Evolutionary conservation across 2,888 invertebrate species (phyloP).

Genomic region (Hirtodrosophila cameraria): DNA sequence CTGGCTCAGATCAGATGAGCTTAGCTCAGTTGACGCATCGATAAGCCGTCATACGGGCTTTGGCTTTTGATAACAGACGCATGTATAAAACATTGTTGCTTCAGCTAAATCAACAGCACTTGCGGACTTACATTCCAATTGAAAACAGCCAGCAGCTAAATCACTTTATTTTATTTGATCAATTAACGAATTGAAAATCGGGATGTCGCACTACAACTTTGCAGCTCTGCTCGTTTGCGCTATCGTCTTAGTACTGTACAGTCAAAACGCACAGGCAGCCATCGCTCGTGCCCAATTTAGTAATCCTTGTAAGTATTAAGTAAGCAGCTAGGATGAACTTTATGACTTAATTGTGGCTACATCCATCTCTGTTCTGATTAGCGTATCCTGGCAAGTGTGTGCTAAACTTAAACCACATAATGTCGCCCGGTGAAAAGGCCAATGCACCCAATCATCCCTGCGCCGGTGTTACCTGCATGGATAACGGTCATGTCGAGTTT

Average conservation of each 20-base stretch:
- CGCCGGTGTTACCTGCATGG: conserved; percentile 70
- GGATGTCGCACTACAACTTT: conserved; percentile 49
- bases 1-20: conserved; percentile 14
- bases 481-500: conserved; percentile 61
- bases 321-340: neutral
- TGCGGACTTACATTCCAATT: conserved; percentile 44
- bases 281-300: conserved; percentile 58
- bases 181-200: neutral
- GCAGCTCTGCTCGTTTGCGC: conserved; percentile 36
- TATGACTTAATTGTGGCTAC: neutral
- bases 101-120: conserved; percentile 53
- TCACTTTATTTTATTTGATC: neutral
- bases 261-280: conserved; percentile 57
- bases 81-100: conserved; percentile 68
- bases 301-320: conserved; percentile 71
- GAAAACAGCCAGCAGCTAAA: conserved; percentile 18
- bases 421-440: conserved; percentile 76
- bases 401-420: conserved; percentile 53
- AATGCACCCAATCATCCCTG: conserved; percentile 79
- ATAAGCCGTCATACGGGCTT: conserved; percentile 64
- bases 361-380: conserved; percentile 20
- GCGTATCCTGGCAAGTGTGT: conserved; percentile 80
- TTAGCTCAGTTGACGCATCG: conserved; percentile 38
- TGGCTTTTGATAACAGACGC: conserved; percentile 59
- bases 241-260: conserved; percentile 20